Evolutionary conservation across 2,888 invertebrate genomes (phyloP).

Genomic region (Mesorhabditis sp.): DNA sequence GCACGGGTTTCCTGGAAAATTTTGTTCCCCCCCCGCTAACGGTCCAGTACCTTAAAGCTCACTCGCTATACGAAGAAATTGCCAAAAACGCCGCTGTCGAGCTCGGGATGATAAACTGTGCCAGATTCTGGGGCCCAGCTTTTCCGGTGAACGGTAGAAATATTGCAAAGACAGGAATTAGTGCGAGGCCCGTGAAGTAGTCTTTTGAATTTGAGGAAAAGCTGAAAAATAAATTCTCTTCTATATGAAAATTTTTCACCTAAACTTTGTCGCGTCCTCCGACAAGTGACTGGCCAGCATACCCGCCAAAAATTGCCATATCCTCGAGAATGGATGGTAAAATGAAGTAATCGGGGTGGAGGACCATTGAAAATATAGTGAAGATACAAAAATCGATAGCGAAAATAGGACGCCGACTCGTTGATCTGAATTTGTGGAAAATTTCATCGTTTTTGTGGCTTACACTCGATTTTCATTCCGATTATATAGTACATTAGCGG

Average conservation of each 20-base stretch:
- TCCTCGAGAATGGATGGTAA: background rate
- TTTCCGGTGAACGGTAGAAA: too few relatives aligned
- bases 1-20: too few relatives aligned
- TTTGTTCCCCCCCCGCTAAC: too few relatives aligned
- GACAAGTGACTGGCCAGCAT: background rate
- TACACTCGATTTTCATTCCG: slow-evolving; percentile 62
- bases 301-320: background rate
- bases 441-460: slow-evolving; percentile 63
- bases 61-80: too few relatives aligned
- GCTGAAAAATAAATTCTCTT: too few relatives aligned
- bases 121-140: too few relatives aligned
- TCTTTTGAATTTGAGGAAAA: too few relatives aligned
- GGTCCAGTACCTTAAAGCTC: too few relatives aligned
- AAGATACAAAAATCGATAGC: slow-evolving; percentile 63
- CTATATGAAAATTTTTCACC: background rate
- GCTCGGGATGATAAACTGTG: too few relatives aligned
- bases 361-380: background rate
- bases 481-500: slow-evolving; percentile 24
- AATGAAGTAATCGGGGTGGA: background rate
- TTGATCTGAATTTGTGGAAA: background rate
- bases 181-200: too few relatives aligned
- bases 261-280: background rate
- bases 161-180: too few relatives aligned
- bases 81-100: too few relatives aligned
- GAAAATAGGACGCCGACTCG: slow-evolving; percentile 68